Percentiles rank a stretch among this genome's conserved stretches.
phyloP scores from a whole-genome alignment of 2,797 vertebrate species.

The Erethizon dorsatum region DNA sequence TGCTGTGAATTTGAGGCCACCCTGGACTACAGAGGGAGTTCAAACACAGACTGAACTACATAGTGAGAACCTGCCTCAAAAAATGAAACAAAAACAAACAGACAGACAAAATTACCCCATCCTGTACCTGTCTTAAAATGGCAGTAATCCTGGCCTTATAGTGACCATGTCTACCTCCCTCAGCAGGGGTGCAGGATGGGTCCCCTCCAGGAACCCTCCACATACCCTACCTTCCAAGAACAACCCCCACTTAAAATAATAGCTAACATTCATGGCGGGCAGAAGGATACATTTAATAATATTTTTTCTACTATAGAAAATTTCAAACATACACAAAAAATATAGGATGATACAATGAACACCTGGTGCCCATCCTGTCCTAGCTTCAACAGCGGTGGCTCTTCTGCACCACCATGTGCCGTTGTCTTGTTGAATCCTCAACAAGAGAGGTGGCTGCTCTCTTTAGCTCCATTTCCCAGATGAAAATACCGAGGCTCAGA shows the following conservation, averaged over 20 bases:
- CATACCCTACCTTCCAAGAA: neutral
- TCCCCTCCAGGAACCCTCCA: neutral
- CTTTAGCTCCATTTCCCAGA: neutral
- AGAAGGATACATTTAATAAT: neutral
- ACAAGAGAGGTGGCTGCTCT: neutral
- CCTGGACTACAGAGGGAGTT: neutral
- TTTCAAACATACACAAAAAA: conserved; percentile 49
- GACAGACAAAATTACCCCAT: neutral
- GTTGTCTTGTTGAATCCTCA: neutral
- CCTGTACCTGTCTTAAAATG: neutral
- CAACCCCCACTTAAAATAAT: neutral
- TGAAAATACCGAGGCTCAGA: conserved; percentile 10
- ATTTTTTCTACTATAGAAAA: neutral
- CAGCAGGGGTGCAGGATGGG: too few species aligned
- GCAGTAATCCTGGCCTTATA: neutral
- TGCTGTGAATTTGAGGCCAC: neutral
- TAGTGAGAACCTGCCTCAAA: neutral
- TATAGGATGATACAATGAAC: neutral
- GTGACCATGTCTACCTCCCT: neutral
- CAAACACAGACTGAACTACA: neutral
- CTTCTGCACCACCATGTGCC: neutral
- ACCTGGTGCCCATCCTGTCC: neutral
- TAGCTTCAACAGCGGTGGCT: neutral
- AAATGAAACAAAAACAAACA: neutral
- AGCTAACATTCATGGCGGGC: neutral